Evolutionary conservation across 2,888 invertebrate species (phyloP).

Genomic region (Hyalella azteca): DNA sequence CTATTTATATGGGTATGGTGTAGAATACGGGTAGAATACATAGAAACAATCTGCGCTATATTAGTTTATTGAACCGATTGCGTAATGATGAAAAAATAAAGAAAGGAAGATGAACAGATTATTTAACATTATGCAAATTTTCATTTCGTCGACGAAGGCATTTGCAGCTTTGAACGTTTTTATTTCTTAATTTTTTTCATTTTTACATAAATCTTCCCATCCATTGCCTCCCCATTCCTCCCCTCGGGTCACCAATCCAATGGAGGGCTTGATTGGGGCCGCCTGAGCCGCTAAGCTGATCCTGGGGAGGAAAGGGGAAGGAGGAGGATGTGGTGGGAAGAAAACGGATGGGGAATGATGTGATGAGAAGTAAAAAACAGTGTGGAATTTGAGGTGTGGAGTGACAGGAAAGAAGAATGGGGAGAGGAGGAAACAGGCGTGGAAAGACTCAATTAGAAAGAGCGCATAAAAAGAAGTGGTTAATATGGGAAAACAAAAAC

Average conservation of each 20-base stretch:
- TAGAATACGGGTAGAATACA: no score
- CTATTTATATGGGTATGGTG: no score
- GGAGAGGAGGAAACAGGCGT: background rate
- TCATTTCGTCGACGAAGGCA: no score
- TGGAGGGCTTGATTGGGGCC: background rate
- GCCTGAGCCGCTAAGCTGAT: constrained; percentile 1
- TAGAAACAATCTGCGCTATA: no score
- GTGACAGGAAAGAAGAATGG: background rate
- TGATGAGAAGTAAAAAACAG: background rate
- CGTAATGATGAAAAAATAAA: no score
- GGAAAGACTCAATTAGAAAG: background rate
- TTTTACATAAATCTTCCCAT: background rate
- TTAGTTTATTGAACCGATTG: no score
- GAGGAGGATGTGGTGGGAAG: background rate
- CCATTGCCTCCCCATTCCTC: background rate
- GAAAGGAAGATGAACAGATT: background rate
- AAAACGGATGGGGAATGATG: background rate
- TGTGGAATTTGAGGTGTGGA: background rate
- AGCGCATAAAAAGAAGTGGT: background rate
- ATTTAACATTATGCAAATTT: background rate
- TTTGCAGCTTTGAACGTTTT: background rate
- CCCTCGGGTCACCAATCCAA: background rate
- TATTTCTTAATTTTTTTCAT: background rate
- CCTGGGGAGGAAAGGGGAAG: background rate
- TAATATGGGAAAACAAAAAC: no score